Evolutionary conservation across 2,888 invertebrate genomes (phyloP).

Genomic region (Lepas anatifera): DNA sequence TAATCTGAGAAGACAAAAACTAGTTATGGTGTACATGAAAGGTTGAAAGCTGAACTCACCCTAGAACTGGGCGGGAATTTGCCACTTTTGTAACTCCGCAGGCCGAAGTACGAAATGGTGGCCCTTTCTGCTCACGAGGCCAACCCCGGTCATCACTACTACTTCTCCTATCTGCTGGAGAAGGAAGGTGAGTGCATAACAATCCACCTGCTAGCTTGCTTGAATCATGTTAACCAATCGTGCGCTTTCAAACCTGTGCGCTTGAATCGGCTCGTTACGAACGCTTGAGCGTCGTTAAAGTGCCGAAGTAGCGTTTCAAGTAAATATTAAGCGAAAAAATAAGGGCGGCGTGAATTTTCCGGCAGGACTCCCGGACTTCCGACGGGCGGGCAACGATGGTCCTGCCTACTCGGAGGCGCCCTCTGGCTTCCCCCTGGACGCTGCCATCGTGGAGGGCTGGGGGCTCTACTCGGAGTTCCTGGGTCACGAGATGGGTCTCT

Average conservation of each 20-base stretch:
- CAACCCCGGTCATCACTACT: slow-evolving; percentile 36
- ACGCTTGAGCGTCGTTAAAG: no score
- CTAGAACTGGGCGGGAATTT: no score
- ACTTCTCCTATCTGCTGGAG: slow-evolving; percentile 27
- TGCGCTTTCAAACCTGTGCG: no score
- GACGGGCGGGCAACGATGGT: slow-evolving; percentile 17
- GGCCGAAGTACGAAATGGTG: slow-evolving; percentile 33
- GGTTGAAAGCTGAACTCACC: no score
- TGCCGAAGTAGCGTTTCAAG: no score
- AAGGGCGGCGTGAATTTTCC: no score
- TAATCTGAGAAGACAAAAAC: no score
- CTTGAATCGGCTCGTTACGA: no score
- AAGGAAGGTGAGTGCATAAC: not conserved
- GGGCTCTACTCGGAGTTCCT: slow-evolving; percentile 33
- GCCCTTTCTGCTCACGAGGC: slow-evolving; percentile 34
- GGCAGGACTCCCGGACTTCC: slow-evolving; percentile 22
- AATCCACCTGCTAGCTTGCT: no score
- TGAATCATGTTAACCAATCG: no score
- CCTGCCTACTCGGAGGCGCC: slow-evolving; percentile 16
- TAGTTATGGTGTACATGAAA: no score
- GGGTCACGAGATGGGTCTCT: slow-evolving; percentile 33
- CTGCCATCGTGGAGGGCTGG: slow-evolving; percentile 30
- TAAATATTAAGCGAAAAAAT: no score
- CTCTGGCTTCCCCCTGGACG: slow-evolving; percentile 21
- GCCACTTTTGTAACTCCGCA: not conserved